Evolutionary conservation across 2,888 invertebrate species (phyloP), one percentile per base, ranked within the genome.

Genomic region (Andrena bucephala): DNA sequence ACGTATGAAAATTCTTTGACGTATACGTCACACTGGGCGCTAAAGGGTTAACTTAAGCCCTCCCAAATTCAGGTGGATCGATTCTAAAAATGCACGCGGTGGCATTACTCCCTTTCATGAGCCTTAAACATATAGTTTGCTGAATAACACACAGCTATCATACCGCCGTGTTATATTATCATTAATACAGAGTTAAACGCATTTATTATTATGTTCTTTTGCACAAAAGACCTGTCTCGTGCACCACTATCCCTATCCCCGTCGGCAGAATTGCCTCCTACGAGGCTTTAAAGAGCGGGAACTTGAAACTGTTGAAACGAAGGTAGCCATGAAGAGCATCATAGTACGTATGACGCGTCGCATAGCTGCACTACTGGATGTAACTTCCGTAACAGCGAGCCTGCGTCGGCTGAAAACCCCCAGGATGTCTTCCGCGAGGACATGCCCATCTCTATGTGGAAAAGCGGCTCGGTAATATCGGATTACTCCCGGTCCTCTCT

Each of bases 381-480:
- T 68, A 68, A 71, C 75, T 69, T 77, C 65, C 77, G 85, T 70
- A 75, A 70, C 81, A 71, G 81, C 50, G 71, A 81, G 81, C 66
- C 67, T 24, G 73, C 84, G 78, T 78, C 73, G 80, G 57, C 77
- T 84, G 88, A 82, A 87, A 87, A 83, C 81, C 81, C 78, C 79
- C 42, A 82, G 75, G 84, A 87, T 76, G 74, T 84, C 78, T 87
- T 78, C 65, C 76, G n/a, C 52, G 77, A 76, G 80, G 78, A 78
- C 71, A 75, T 82, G 82, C 80, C 80, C 84, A 71, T 77, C 78
- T 85, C 81, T 82, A 78, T n/a, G 81, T 82, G 89, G 88, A 80
- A 89, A 89, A 90, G 90, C 89, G 87, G 89, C 88, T 88, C 87
- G 89, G 92, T 91, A 91, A 93, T 92, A 92, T 93, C 92, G 90